These are phyloP conservation scores for Diorhabda sublineata DNA, from an alignment of 1,140 invertebrate genomes.

Conservation along the genomic window DNA sequence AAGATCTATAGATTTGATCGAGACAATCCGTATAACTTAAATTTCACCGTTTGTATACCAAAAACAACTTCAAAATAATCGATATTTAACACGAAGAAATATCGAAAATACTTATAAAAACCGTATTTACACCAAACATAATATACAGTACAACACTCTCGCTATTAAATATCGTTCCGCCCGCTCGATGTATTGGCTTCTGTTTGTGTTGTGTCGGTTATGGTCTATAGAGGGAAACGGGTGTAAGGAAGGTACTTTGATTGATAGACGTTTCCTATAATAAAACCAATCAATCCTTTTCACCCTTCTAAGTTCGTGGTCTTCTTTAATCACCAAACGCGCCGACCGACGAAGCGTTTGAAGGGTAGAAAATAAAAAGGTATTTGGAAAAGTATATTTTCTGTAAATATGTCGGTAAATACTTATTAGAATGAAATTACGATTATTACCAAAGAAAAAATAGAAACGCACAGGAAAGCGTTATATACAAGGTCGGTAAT, in stretches of 20 bases:
- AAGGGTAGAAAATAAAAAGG: background rate
- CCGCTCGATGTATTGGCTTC: constrained; percentile 1
- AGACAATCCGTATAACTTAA: too few relatives aligned
- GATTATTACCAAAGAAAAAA: too few relatives aligned
- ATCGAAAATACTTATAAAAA: too few relatives aligned
- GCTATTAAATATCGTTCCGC: background rate
- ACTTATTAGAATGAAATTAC: too few relatives aligned
- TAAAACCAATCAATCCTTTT: constrained; percentile 19
- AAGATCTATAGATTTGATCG: too few relatives aligned
- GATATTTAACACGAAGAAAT: too few relatives aligned
- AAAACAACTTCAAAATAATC: too few relatives aligned
- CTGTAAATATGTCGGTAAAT: too few relatives aligned
- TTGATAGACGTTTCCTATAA: constrained; percentile 18
- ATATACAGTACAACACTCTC: constrained; percentile 12
- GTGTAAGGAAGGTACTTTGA: constrained; percentile 9
- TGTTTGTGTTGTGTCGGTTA: constrained; percentile 25
- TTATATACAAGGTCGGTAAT: too few relatives aligned
- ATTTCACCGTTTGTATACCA: too few relatives aligned
- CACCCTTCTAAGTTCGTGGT: constrained; percentile 5
- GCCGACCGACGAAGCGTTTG: background rate
- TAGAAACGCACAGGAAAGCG: too few relatives aligned
- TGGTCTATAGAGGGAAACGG: constrained; percentile 2
- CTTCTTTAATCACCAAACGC: constrained; percentile 15
- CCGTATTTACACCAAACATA: too few relatives aligned
- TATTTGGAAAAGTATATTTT: background rate